Conservation (phyloP, 2,113 vertebrate genomes). For the Acrocephalus kingi region DNA sequence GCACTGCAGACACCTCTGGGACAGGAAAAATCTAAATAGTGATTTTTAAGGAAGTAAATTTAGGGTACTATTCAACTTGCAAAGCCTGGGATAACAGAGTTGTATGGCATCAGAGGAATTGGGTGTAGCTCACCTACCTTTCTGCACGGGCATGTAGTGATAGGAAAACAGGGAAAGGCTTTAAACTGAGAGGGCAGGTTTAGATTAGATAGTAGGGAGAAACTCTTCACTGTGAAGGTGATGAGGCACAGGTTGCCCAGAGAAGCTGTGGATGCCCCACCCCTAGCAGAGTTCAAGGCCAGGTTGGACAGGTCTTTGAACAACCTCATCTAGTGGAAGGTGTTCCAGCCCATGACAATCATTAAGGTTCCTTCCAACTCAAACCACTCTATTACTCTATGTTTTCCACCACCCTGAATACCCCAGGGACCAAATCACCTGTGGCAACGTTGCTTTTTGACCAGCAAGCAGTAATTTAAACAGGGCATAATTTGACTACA, state of each 20-base stretch:
- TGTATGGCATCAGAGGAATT: fast-evolving
- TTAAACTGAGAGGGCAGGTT: background rate
- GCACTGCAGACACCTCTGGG: background rate
- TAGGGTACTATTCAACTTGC: background rate
- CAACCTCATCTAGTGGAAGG: background rate
- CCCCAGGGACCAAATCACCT: background rate
- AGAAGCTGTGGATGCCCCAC: background rate
- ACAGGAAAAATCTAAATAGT: fast-evolving
- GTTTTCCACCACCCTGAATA: background rate
- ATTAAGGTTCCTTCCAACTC: background rate
- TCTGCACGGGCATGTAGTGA: background rate
- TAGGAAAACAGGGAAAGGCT: background rate
- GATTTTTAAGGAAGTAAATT: background rate
- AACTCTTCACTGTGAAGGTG: background rate
- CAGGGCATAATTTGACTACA: background rate
- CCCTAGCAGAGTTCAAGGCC: background rate
- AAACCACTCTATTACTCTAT: background rate
- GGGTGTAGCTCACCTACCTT: fast-evolving
- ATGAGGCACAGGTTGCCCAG: background rate
- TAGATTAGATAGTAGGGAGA: background rate
- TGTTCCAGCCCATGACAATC: fast-evolving
- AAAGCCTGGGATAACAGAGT: background rate
- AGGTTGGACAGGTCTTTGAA: background rate
- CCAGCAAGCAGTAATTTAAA: background rate
- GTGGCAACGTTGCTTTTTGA: background rate